Conservation (phyloP, 2,797 vertebrate species). For the Bovichtus variegatus region DNA sequence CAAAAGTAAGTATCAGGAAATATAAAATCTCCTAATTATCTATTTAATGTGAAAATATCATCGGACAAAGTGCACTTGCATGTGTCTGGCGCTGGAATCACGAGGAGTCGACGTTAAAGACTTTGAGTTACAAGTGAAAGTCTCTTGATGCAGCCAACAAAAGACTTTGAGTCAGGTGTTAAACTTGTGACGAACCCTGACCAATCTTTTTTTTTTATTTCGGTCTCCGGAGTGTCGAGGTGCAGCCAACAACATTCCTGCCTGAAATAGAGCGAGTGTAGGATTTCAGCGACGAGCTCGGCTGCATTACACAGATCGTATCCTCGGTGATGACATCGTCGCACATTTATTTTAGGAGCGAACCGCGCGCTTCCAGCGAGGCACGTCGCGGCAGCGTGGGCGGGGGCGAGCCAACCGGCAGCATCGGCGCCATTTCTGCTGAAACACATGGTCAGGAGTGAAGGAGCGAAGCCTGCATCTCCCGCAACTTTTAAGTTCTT, state of each 20-base stretch:
- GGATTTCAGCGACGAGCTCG: conserved; percentile 54
- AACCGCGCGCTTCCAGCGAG: background rate
- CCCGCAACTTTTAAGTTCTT: background rate
- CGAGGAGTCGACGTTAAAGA: background rate
- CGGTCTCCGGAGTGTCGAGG: conserved; percentile 7
- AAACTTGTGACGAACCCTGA: conserved; percentile 53
- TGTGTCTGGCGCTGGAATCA: background rate
- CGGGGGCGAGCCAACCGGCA: conserved; percentile 12
- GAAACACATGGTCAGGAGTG: background rate
- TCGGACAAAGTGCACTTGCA: no score
- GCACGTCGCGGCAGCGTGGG: background rate
- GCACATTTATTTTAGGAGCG: conserved; percentile 52
- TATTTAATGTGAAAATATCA: no score
- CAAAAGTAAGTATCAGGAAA: background rate
- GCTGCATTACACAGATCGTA: conserved; percentile 42
- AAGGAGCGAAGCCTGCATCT: background rate
- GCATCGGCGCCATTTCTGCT: conserved; percentile 3
- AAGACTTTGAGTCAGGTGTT: conserved; percentile 46
- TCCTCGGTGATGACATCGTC: conserved; percentile 54
- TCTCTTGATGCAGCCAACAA: no score
- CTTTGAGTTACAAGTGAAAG: background rate
- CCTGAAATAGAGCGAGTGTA: conserved; percentile 62
- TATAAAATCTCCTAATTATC: background rate
- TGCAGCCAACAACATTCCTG: conserved; percentile 55
- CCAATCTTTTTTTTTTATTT: conserved; percentile 44